Conservation (phyloP, 2,113 vertebrate genomes). For the Dasyurus viverrinus region DNA sequence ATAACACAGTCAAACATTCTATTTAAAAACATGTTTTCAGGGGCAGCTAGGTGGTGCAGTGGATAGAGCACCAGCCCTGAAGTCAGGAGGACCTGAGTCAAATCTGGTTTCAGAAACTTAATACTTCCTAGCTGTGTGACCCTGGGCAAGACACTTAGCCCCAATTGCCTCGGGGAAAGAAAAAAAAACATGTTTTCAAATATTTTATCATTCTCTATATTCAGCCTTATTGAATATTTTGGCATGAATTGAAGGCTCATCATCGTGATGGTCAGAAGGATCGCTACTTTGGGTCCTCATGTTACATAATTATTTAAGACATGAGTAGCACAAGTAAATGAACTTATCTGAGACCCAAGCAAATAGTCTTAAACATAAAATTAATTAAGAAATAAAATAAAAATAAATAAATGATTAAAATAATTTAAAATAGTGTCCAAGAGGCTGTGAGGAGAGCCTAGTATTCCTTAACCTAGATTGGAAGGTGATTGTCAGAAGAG, state of each 20-base stretch:
- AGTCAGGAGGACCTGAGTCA: too few species aligned
- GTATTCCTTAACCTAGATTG: background rate
- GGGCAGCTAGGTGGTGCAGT: too few species aligned
- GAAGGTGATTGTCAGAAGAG: slow-evolving; percentile 10
- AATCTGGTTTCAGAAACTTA: too few species aligned
- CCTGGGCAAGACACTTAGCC: too few species aligned
- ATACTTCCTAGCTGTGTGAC: too few species aligned
- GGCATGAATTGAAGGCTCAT: background rate
- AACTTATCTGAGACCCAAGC: slow-evolving; percentile 26
- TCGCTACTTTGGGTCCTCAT: background rate
- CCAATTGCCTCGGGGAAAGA: too few species aligned
- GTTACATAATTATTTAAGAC: slow-evolving; percentile 16
- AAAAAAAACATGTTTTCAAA: background rate
- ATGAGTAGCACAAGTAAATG: background rate
- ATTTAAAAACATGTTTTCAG: background rate
- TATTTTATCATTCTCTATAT: background rate
- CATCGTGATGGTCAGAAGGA: slow-evolving; percentile 33
- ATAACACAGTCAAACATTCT: slow-evolving; percentile 4
- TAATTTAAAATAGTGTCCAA: background rate
- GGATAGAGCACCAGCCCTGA: too few species aligned
- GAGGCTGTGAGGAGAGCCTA: background rate
- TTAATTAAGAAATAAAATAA: too few species aligned
- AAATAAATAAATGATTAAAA: too few species aligned
- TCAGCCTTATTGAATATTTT: slow-evolving; percentile 5
- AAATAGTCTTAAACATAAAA: slow-evolving; percentile 3